A percentile compares a stretch with the other conserved stretches of the same genome.
Evolutionary conservation across 1,140 invertebrate species (phyloP).

Genomic region (Microplitis demolitor): DNA sequence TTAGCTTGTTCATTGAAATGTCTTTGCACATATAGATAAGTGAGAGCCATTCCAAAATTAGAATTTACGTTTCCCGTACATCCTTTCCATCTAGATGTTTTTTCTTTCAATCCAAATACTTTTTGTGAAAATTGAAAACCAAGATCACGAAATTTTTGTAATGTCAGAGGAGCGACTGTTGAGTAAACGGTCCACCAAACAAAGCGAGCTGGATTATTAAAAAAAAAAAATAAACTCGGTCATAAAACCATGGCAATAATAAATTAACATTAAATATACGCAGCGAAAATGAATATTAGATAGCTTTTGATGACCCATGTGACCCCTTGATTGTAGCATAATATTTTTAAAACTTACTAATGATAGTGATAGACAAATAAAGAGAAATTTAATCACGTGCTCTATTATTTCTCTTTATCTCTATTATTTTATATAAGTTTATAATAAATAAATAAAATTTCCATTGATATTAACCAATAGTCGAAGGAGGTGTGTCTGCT

Average conservation of each 20-base stretch:
- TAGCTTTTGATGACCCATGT: constrained; percentile 40
- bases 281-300: constrained; percentile 21
- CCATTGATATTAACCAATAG: constrained; percentile 60
- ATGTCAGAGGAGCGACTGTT: constrained; percentile 68
- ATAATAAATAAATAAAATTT: not conserved
- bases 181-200: constrained; percentile 73
- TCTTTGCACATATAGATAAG: constrained; percentile 74
- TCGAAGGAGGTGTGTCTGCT: constrained; percentile 57
- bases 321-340: constrained; percentile 35
- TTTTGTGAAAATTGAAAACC: constrained; percentile 68
- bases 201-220: constrained; percentile 63
- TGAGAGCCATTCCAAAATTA: constrained; percentile 79
- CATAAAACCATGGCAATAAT: not conserved
- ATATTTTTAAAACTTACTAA: not conserved
- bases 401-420: constrained; percentile 26
- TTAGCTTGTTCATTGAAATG: constrained; percentile 73
- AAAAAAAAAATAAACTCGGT: not conserved
- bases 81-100: constrained; percentile 71
- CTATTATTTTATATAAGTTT: not conserved
- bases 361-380: no score
- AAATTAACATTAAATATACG: not conserved
- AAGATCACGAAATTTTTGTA: constrained; percentile 65
- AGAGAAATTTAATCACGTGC: not conserved
- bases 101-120: constrained; percentile 67
- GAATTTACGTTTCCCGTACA: constrained; percentile 78